These are phyloP conservation scores for Monochamus alternatus DNA, from an alignment of 2,888 invertebrate genomes.

Conservation along the genomic window DNA sequence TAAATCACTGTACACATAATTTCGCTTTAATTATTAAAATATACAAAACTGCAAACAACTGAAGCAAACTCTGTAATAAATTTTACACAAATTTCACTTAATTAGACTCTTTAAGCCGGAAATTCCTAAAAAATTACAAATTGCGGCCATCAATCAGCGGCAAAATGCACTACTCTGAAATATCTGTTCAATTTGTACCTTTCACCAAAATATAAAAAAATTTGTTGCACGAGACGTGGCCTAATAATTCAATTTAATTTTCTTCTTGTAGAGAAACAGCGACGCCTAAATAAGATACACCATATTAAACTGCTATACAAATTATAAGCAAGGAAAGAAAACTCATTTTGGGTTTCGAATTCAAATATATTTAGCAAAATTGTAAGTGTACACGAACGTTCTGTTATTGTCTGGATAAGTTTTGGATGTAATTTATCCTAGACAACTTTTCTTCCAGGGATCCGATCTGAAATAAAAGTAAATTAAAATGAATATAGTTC, in stretches of 20 bases:
- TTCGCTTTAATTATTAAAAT: no score
- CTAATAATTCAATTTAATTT: conserved; percentile 33
- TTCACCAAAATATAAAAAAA: conserved; percentile 24
- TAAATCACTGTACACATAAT: no score
- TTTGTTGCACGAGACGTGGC: conserved; percentile 5
- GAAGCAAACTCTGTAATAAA: conserved; percentile 2
- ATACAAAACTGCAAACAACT: no score
- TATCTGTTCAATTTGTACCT: conserved; percentile 25
- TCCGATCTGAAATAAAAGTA: conserved; percentile 56
- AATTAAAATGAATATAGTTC: no score
- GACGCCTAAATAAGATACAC: background rate
- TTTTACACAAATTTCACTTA: conserved; percentile 8
- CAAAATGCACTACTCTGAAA: conserved; percentile 21
- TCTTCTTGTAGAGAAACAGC: background rate
- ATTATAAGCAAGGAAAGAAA: conserved; percentile 1
- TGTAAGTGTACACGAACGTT: background rate
- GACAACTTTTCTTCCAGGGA: conserved; percentile 60
- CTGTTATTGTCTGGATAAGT: conserved; percentile 6
- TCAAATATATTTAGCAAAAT: background rate
- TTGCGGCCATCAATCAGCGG: conserved; percentile 10
- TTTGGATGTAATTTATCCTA: conserved; percentile 59
- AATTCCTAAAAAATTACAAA: conserved; percentile 28
- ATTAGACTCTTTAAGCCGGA: background rate
- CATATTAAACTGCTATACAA: background rate
- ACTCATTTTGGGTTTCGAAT: conserved; percentile 1